Conservation (phyloP, 35 echinoderm and acorn worm genomes). For the Heliocidaris tuberculata region DNA sequence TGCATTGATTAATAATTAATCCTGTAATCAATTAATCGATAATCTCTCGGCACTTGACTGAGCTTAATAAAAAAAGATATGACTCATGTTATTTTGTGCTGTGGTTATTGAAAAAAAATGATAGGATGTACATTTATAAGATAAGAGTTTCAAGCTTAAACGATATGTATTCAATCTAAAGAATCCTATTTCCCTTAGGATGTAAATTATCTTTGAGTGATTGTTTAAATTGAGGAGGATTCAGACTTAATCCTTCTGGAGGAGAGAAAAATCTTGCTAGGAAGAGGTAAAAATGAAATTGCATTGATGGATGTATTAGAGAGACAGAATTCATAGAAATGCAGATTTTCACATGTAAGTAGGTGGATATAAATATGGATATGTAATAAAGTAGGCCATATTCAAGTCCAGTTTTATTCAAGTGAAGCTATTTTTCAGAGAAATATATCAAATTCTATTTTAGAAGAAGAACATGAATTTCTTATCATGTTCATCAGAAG, state of each 20-base stretch:
- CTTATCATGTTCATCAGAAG: too few species aligned
- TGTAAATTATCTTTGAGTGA: background rate
- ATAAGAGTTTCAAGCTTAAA: background rate
- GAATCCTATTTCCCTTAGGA: background rate
- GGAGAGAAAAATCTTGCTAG: background rate
- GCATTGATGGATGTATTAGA: background rate
- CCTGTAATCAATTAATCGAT: too few species aligned
- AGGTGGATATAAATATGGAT: too few species aligned
- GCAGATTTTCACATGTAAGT: background rate
- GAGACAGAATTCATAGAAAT: background rate
- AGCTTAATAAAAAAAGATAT: too few species aligned
- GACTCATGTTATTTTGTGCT: too few species aligned
- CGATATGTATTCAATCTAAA: background rate
- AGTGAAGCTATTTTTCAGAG: too few species aligned
- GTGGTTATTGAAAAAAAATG: background rate
- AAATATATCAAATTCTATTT: too few species aligned
- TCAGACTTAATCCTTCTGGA: background rate
- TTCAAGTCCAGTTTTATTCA: background rate
- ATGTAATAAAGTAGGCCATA: background rate
- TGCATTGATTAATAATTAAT: too few species aligned
- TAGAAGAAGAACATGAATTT: too few species aligned
- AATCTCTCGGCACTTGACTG: too few species aligned
- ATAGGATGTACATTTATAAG: background rate
- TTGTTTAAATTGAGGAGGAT: background rate
- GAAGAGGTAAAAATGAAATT: background rate